phyloP scores from a whole-genome alignment of 2,888 invertebrate species.

The Hipparchia sbordonii region DNA sequence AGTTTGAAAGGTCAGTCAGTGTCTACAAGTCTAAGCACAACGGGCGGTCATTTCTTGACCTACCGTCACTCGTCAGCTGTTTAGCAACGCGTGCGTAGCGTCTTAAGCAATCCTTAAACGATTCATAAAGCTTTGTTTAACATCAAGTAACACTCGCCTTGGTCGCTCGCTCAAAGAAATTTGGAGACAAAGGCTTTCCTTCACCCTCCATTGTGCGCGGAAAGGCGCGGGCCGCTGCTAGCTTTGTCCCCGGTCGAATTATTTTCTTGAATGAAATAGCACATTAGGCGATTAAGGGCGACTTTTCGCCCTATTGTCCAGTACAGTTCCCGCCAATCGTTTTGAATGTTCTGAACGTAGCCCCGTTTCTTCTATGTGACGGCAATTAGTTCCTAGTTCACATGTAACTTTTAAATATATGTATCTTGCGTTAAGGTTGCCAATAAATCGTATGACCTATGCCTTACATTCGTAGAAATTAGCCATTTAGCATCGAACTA shows the following conservation, averaged over 20 bases:
- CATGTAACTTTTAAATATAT: too few relatives aligned
- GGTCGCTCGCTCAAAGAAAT: slow-evolving; percentile 25
- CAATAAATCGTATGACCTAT: too few relatives aligned
- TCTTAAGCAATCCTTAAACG: background rate
- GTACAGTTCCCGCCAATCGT: too few relatives aligned
- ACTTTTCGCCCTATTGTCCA: background rate
- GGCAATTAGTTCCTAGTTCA: too few relatives aligned
- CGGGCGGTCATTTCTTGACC: too few relatives aligned
- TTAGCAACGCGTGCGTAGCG: background rate
- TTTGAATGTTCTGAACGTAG: too few relatives aligned
- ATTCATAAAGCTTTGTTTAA: slow-evolving; percentile 12
- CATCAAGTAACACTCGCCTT: slow-evolving; percentile 25
- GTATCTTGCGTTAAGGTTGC: too few relatives aligned
- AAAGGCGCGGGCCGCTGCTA: background rate
- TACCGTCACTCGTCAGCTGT: background rate
- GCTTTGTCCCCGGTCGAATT: slow-evolving; percentile 23
- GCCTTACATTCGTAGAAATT: too few relatives aligned
- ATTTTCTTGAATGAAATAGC: slow-evolving; percentile 18
- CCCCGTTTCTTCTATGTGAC: too few relatives aligned
- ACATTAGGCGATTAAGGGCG: background rate
- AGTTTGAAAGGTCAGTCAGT: too few relatives aligned
- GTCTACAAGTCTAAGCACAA: too few relatives aligned
- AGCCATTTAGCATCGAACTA: too few relatives aligned
- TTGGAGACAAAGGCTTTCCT: slow-evolving; percentile 28
- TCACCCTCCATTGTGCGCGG: slow-evolving; percentile 21